Conservation (phyloP, 2,113 vertebrate species). For the Megaleporinus macrocephalus region DNA sequence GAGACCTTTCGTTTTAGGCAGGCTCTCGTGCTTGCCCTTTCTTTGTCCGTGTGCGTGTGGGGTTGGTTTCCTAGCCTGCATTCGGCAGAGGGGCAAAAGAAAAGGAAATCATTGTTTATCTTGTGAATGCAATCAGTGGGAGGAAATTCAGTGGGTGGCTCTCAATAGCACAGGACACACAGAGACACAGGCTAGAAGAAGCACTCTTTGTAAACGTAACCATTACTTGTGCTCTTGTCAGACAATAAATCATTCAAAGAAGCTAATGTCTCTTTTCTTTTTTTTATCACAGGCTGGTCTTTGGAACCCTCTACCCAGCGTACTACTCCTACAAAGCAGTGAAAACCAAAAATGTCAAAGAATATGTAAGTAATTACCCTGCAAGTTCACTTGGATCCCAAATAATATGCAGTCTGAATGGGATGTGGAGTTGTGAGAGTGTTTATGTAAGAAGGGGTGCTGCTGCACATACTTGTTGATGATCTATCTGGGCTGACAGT, state of each 20-base stretch:
- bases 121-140: conserved; percentile 45
- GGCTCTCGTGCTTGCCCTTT: background rate
- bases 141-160: conserved; percentile 46
- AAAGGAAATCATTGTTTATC: conserved; percentile 49
- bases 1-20: background rate
- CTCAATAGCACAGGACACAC: conserved; percentile 33
- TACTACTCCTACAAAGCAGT: conserved; percentile 99
- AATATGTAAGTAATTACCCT: conserved; percentile 89
- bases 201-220: conserved; percentile 22
- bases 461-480: conserved; percentile 2
- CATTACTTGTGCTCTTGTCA: conserved; percentile 16
- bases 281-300: conserved; percentile 83
- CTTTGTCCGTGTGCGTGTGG: background rate
- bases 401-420: background rate
- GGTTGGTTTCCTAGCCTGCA: background rate
- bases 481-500: conserved; percentile 13
- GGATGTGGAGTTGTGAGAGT: background rate
- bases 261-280: conserved; percentile 22
- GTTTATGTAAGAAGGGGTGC: conserved; percentile 12
- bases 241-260: conserved; percentile 5
- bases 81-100: conserved; percentile 20
- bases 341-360: conserved; percentile 98
- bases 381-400: background rate
- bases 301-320: conserved; percentile 94
- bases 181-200: conserved; percentile 3